Percentiles rank a stretch among this genome's conserved stretches.
Evolutionary conservation across 37 sponge, comb jelly and placozoan species (phyloP).

Genomic region (Oopsacas minuta): DNA sequence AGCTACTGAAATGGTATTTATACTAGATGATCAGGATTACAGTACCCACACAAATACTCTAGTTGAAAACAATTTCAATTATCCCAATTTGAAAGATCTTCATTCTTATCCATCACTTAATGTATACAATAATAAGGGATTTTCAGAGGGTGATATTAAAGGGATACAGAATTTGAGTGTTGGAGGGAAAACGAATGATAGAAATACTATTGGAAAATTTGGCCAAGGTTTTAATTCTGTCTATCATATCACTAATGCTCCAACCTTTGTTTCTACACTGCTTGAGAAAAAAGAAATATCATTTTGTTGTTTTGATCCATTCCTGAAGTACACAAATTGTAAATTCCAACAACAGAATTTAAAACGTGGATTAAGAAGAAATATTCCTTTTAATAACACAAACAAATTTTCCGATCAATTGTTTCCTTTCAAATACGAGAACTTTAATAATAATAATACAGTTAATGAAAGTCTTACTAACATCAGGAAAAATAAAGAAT

Average conservation of each 20-base stretch:
- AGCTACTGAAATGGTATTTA: neutral
- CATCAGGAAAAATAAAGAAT: neutral
- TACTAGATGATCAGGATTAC: neutral
- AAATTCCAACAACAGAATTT: neutral
- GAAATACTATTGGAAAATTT: neutral
- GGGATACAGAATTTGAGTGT: slow-evolving; percentile 1
- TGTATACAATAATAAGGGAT: neutral
- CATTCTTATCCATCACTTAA: neutral
- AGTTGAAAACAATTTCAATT: neutral
- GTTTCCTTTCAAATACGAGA: neutral
- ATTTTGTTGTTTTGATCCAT: slow-evolving; percentile 13
- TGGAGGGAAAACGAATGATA: neutral
- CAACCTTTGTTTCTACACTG: neutral
- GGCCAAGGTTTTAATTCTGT: neutral
- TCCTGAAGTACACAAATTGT: neutral
- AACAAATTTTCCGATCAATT: neutral
- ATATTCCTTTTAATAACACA: neutral
- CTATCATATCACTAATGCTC: neutral
- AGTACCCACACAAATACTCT: neutral
- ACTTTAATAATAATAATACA: neutral
- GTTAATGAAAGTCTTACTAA: neutral
- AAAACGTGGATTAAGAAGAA: neutral
- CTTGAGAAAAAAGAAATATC: neutral
- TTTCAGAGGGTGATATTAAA: neutral
- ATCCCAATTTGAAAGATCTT: neutral